These are phyloP conservation scores for Tragelaphus scriptus DNA, from an alignment of 2,113 vertebrate species.

Conservation along the genomic window DNA sequence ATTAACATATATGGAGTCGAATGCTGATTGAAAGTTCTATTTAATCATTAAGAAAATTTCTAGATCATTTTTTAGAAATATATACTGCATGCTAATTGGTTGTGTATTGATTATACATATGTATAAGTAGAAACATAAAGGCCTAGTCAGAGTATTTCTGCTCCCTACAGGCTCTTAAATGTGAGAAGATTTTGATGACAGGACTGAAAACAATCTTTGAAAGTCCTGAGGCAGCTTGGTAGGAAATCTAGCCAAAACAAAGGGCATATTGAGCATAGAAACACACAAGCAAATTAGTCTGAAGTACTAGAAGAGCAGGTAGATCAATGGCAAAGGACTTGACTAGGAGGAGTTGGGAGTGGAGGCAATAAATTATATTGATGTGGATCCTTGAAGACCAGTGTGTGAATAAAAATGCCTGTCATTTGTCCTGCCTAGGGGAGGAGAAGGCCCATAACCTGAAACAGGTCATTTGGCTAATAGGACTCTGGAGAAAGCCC, in stretches of 20 bases:
- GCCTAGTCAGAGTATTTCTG: neutral
- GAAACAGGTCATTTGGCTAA: conserved; percentile 55
- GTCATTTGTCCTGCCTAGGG: neutral
- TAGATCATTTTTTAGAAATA: neutral
- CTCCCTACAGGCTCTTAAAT: neutral
- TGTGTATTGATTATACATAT: neutral
- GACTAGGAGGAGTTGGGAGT: neutral
- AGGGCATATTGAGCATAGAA: neutral
- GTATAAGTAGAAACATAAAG: neutral
- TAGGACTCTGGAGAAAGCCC: conserved; percentile 48
- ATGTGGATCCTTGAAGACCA: neutral
- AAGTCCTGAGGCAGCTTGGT: neutral
- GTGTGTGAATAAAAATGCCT: neutral
- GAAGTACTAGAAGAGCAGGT: neutral
- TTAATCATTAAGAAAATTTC: neutral
- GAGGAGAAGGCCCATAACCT: neutral
- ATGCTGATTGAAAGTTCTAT: neutral
- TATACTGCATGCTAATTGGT: neutral
- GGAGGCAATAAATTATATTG: neutral
- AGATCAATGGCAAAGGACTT: neutral
- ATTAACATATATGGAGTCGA: neutral
- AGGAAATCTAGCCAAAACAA: neutral
- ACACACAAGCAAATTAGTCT: neutral
- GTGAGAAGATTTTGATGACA: neutral
- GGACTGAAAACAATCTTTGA: neutral